Evolutionary conservation across 2,113 vertebrate species (phyloP), one percentile per base, ranked within the genome.

Genomic region (Oreochromis tanganicae): DNA sequence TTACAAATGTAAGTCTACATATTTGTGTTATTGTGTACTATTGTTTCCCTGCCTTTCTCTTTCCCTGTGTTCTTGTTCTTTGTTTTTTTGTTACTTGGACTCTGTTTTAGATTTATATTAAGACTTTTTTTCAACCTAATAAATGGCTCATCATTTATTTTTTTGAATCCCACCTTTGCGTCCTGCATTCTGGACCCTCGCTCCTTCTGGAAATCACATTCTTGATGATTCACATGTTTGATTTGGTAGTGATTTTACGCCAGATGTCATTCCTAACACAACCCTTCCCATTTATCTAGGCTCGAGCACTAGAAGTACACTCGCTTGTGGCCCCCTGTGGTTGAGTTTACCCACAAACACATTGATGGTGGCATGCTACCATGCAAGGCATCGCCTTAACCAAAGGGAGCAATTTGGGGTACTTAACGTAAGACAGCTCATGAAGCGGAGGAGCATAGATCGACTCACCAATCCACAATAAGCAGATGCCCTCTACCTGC

Each of bases 181-280:
- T 27, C 68, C 9, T 73, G 68, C 21, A 17, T 48, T 48, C 41
- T 73, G 68, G 68, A 46, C 41, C 68, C 68, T 73, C 8, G 0
- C 68, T 73, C 38, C 66, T 46, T 43, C 21, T 73, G 66, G 43
- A 71, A 71, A 71, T 71, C 66, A 68, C 32, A 38, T 68, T 38
- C 66, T 71, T 24, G 66, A 43, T 43, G 5, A 71, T 24, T 3
- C 1, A 3, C 38, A 16, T 46, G 66, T 73, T 73, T 46, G 38
- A 73, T 46, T 73, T 73, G 38, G 66, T 16, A 73, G 38, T 24
- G 66, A 43, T 73, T 71, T 46, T 27, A 71, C 1, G 1, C 13
- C 1, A 0, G n/a, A 0, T 46, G 66, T 43, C 66, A 24, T 43
- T 73, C 38, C 38, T 46, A 73, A 27, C 38, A 17, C 38, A 46